A percentile compares a stretch with the other conserved stretches of the same genome.
phyloP scores from a whole-genome alignment of 2,797 vertebrate genomes.

The Pseudochirops corinnae region DNA sequence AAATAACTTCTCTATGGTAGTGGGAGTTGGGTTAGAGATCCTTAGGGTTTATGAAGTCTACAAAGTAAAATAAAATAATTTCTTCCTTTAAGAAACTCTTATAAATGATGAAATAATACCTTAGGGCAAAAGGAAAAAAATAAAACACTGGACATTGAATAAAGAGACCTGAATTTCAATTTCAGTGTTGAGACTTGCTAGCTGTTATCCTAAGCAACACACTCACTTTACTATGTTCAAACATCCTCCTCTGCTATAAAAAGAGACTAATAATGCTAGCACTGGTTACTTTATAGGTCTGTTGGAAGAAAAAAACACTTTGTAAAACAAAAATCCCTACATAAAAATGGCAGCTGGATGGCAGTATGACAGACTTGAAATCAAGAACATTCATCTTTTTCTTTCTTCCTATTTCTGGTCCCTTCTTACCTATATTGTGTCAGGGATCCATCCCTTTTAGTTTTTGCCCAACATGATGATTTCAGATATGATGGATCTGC shows the following conservation, averaged over 20 bases:
- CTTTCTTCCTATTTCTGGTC: too few species aligned
- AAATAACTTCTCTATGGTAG: neutral
- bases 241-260: neutral
- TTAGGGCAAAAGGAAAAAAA: too few species aligned
- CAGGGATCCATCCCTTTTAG: too few species aligned
- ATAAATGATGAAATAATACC: neutral
- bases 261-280: neutral
- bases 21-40: neutral
- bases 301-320: too few species aligned
- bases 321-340: neutral
- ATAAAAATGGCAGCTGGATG: neutral
- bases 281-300: neutral
- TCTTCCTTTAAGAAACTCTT: neutral
- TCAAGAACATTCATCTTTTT: too few species aligned
- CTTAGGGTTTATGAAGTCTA: neutral
- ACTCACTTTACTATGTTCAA: neutral
- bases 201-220: neutral
- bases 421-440: too few species aligned
- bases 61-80: neutral
- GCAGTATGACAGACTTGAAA: too few species aligned
- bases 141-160: neutral
- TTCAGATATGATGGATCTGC: too few species aligned
- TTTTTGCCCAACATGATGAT: too few species aligned
- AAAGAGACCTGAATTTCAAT: neutral
- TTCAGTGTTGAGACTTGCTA: neutral